Evolutionary conservation across 2,888 invertebrate genomes (phyloP).

Genomic region (Scaptomyza tumidula): DNA sequence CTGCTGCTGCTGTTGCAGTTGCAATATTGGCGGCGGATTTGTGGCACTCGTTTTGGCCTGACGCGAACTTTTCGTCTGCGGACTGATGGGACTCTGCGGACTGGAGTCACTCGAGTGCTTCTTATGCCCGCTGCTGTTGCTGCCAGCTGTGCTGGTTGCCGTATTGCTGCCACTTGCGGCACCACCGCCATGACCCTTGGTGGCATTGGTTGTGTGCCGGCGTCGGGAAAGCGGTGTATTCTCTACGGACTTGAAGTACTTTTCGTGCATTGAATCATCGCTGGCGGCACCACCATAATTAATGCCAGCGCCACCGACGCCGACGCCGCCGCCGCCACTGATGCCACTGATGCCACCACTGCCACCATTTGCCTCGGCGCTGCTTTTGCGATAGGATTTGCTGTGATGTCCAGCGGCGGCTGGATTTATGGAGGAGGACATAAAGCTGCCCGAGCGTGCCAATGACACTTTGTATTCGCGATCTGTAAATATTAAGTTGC

Average conservation of each 20-base stretch:
- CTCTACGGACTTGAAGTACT: slow-evolving; percentile 90
- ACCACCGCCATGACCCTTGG: slow-evolving; percentile 66
- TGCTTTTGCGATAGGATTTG: slow-evolving; percentile 82
- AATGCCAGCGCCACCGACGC: slow-evolving; percentile 53
- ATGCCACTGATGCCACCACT: slow-evolving; percentile 30
- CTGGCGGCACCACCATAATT: slow-evolving; percentile 85
- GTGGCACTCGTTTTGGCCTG: slow-evolving; percentile 71
- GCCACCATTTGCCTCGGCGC: slow-evolving; percentile 81
- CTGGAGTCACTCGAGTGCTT: slow-evolving; percentile 87
- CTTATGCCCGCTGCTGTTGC: slow-evolving; percentile 79
- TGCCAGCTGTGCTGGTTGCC: slow-evolving; percentile 71
- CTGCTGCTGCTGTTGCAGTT: slow-evolving; percentile 46
- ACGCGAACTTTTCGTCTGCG: slow-evolving; percentile 78
- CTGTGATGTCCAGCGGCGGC: slow-evolving; percentile 80
- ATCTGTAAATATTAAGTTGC: slow-evolving; percentile 35
- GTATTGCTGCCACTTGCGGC: slow-evolving; percentile 69
- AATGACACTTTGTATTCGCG: slow-evolving; percentile 81
- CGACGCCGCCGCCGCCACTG: slow-evolving; percentile 51
- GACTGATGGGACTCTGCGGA: slow-evolving; percentile 88
- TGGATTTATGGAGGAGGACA: slow-evolving; percentile 83
- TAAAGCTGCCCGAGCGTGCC: slow-evolving; percentile 84
- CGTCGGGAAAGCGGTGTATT: slow-evolving; percentile 88
- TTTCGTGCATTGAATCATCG: slow-evolving; percentile 93
- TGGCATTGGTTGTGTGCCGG: slow-evolving; percentile 81
- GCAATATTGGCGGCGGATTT: slow-evolving; percentile 49